phyloP scores from a whole-genome alignment of 2,797 vertebrate species.

The Kryptolebias ocellatus region DNA sequence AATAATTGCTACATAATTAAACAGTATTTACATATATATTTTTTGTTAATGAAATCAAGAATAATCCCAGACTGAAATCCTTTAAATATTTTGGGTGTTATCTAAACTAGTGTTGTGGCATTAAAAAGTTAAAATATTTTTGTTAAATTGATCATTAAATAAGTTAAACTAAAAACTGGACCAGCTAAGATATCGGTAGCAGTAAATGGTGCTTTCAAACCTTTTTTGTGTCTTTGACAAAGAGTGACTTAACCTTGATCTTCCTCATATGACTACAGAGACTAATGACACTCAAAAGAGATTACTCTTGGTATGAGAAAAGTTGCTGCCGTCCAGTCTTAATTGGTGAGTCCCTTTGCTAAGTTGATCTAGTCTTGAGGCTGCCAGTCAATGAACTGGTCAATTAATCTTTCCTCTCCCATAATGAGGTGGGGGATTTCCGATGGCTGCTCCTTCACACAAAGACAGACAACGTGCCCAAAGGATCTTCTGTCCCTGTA shows the following conservation, averaged over 20 bases:
- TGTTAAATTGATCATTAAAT: neutral
- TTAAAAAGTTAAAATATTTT: neutral
- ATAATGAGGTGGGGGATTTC: constrained; percentile 98
- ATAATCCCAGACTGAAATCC: no score
- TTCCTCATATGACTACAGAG: constrained; percentile 64
- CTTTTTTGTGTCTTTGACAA: constrained; percentile 67
- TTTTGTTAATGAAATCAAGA: neutral
- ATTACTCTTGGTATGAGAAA: constrained; percentile 74
- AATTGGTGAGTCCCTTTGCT: constrained; percentile 91
- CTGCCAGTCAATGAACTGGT: constrained; percentile 93
- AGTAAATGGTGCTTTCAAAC: constrained; percentile 56
- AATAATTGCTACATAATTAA: neutral
- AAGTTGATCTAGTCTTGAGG: constrained; percentile 95
- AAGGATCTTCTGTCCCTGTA: constrained; percentile 82
- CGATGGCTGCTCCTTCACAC: constrained; percentile 87
- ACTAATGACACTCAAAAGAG: constrained; percentile 78
- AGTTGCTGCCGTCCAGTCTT: constrained; percentile 82
- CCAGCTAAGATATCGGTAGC: constrained; percentile 40
- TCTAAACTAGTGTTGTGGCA: no score
- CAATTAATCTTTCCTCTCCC: constrained; percentile 96
- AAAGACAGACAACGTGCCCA: constrained; percentile 89
- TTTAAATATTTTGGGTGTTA: neutral
- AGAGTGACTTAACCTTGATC: constrained; percentile 71
- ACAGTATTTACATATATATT: neutral
- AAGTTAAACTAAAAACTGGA: constrained; percentile 16